Base-by-base conservation (phyloP, 2,888 invertebrate genomes). In the Pogonocherus hispidulus region DNA sequence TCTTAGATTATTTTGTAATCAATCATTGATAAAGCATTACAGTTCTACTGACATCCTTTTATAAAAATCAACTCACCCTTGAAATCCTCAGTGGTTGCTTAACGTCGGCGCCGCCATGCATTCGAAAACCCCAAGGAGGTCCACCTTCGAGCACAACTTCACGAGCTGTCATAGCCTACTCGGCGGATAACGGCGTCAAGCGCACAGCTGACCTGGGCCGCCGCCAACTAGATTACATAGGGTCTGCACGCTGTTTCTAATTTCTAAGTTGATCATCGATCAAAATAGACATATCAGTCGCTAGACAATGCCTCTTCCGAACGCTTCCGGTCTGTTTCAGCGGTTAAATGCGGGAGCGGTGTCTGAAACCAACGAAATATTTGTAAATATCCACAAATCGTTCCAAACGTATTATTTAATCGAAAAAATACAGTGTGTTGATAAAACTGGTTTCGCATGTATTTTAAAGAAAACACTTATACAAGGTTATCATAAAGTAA, bases 41-140 rank as follows among this genome's bases (percentile, higher is more conserved):
- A 14, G 2, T 6, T 9, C 20, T 18, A 20, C 20, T 46, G 19
- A 9, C 19, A 6, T 14, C 44, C 44, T 14, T n/a, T 5, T n/a
- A 3, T 8, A 19, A 47, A 23, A 64, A 23, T 41, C 19, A 44
- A 89, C 91, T 88, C 87, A 93, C 94, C 90, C 93, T 90, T 62
- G 93, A 92, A 85, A 95, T 93, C 84, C 91, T 90, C 70, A 95
- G 88, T 68, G 93, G 93, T 85, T 92, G 92, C 82, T 92, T 91
- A 79, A 90, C 90, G 86, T 95, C 94, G 80, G 88, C 90, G 73
- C 95, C 95, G 74, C 95, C 95, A 85, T 93, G 92, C 91, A 95
- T 92, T 76, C 95, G 91, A 87, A 95, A 95, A 81, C 95, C 95
- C 95, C 95, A 95, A 77, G 95, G 95, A 84, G 93, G 91, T 73